Evolutionary conservation across 2,888 invertebrate genomes (phyloP).

Genomic region (Phaedon cochleariae): DNA sequence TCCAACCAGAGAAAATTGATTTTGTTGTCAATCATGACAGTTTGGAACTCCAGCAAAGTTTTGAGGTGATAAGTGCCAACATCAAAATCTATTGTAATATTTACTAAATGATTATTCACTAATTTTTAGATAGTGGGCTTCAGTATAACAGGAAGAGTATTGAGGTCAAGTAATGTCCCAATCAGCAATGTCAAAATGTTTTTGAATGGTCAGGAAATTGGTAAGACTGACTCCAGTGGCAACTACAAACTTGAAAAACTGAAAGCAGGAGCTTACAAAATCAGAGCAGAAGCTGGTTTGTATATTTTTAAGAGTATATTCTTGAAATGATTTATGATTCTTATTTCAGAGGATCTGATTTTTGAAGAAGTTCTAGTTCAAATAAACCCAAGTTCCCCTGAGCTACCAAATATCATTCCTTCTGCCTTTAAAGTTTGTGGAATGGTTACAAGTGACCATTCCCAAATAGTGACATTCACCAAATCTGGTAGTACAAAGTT

Average conservation of each 20-base stretch:
- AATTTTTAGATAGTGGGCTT: conserved; percentile 80
- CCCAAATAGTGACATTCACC: conserved; percentile 65
- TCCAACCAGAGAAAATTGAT: conserved; percentile 75
- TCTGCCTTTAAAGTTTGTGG: conserved; percentile 76
- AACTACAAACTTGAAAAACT: conserved; percentile 81
- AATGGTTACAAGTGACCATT: conserved; percentile 66
- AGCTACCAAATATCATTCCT: conserved; percentile 71
- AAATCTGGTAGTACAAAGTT: conserved; percentile 53
- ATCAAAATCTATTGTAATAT: not conserved
- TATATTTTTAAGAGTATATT: conserved; percentile 22
- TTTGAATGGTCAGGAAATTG: conserved; percentile 73
- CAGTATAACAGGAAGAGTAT: conserved; percentile 79
- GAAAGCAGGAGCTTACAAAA: conserved; percentile 77
- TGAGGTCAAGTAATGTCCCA: conserved; percentile 61
- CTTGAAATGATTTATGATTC: conserved; percentile 2
- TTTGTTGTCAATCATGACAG: conserved; percentile 78
- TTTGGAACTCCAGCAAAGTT: conserved; percentile 69
- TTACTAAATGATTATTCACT: not conserved
- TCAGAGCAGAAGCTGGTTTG: conserved; percentile 74
- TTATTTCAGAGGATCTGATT: conserved; percentile 65
- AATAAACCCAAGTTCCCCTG: conserved; percentile 70
- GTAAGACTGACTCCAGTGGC: conserved; percentile 75
- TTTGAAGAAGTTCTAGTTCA: conserved; percentile 70
- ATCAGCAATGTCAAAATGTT: conserved; percentile 72
- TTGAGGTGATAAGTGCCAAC: conserved; percentile 68